Conservation (phyloP, 2,888 invertebrate species). For the Didymodactylos carnosus region DNA sequence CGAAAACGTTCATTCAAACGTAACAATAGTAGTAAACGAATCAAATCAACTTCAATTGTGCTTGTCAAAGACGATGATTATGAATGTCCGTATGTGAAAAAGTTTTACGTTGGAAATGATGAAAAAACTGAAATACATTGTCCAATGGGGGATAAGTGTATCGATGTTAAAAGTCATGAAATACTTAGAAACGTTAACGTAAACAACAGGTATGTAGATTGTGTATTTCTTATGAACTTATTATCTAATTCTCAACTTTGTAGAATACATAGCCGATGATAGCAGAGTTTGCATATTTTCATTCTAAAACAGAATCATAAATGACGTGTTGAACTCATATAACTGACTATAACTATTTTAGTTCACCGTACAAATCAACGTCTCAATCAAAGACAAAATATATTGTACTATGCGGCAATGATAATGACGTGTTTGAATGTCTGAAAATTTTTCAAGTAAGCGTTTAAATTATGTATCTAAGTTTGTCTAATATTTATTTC, state of each 20-base stretch:
- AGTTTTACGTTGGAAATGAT: not conserved
- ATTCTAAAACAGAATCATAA: no score
- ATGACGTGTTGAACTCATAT: no score
- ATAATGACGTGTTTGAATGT: not conserved
- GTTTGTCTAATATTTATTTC: not conserved
- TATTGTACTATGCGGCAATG: not conserved
- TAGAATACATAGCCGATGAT: no score
- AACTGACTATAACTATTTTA: no score
- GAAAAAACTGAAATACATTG: not conserved
- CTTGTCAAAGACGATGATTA: not conserved
- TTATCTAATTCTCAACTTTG: not conserved
- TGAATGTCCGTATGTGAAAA: not conserved
- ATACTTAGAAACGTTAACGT: not conserved
- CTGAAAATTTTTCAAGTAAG: not conserved
- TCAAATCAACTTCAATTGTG: not conserved
- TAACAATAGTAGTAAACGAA: no score
- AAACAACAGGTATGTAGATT: not conserved
- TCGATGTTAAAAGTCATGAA: not conserved
- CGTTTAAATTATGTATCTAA: not conserved
- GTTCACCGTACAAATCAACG: no score
- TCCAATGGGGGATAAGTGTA: not conserved
- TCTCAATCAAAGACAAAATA: no score
- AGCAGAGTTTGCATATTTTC: no score
- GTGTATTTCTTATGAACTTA: not conserved
- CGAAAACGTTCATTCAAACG: not conserved